These are phyloP conservation scores for Littorina saxatilis DNA, from an alignment of 1,140 invertebrate species.

Conservation along the genomic window DNA sequence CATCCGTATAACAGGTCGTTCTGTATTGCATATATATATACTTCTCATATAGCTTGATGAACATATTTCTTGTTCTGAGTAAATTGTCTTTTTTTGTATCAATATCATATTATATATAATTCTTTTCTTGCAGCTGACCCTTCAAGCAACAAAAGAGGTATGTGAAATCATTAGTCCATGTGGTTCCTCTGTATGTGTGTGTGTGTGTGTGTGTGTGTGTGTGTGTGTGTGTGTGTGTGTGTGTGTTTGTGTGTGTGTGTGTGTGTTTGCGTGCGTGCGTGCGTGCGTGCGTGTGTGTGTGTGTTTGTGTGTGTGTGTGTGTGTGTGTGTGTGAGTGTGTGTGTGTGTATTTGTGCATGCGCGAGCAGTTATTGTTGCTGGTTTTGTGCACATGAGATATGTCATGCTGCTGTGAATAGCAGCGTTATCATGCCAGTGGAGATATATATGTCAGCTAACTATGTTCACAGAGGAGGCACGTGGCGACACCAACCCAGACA, in stretches of 20 bases:
- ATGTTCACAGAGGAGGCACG: too few relatives aligned
- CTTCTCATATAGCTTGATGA: too few relatives aligned
- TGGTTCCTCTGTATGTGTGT: too few relatives aligned
- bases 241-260: background rate
- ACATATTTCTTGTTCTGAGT: too few relatives aligned
- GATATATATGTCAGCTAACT: too few relatives aligned
- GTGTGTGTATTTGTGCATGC: background rate
- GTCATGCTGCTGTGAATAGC: too few relatives aligned
- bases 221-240: background rate
- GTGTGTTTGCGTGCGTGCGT: background rate
- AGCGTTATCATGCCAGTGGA: too few relatives aligned
- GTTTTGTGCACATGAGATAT: background rate
- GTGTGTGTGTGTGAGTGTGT: background rate
- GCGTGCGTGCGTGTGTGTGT: background rate
- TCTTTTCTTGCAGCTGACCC: slow-evolving; percentile 24
- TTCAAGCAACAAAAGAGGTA: slow-evolving; percentile 35
- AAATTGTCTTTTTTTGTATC: too few relatives aligned
- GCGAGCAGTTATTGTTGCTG: background rate
- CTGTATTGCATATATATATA: too few relatives aligned
- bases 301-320: background rate
- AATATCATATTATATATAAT: too few relatives aligned
- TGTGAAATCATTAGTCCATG: background rate
- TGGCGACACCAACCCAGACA: too few relatives aligned
- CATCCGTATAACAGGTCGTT: too few relatives aligned
- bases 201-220: background rate